Evolutionary conservation across 2,888 invertebrate species (phyloP), one percentile per base, ranked within the genome.

Genomic region (Sphinx pinastri): DNA sequence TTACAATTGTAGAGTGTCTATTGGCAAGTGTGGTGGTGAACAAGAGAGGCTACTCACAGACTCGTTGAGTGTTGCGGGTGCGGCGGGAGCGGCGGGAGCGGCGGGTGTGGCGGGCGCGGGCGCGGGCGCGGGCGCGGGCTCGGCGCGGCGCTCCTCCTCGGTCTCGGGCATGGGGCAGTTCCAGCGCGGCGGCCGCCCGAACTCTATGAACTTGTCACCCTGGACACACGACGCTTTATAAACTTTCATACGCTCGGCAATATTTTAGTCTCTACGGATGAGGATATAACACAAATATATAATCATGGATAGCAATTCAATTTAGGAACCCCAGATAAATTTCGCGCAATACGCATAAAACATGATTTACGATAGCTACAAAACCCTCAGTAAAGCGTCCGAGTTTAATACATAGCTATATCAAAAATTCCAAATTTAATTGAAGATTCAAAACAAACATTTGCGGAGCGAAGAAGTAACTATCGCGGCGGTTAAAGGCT

Each of bases 121-220:
- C 70, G 13, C 19, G 13, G 38, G 25, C 2, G 16, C 47, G 11
- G 60, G 63, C 45, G 13, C 31, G 57, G 51, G 67, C 70, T 14
- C 38, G 69, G 69, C 4, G 71, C 77, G 11, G 63, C 70, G 81
- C 63, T 87, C 88, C 7, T 94, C 94, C 57, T 96, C 96, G 0
- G 94, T 95, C 81, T 98, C 98, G 0, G 98, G 98, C 93, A 97
- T 95, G 1, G 98, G 98, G 82, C 98, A 98, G 91, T 98, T 98
- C 98, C 98, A 98, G 75, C 96, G 96, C 0, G 98, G 98, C 0
- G 97, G 95, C 3, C 98, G 95, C 2, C 98, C 98, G 85, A 98
- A 98, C 87, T 98, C 97, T 72, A 98, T 95, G 78, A 97, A 95
- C 77, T 95, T 95, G 85, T 97, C 96, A 31, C 94, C 95, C 95